Conservation (phyloP, 2,797 vertebrate species). For the Sebastes melanostomus region DNA sequence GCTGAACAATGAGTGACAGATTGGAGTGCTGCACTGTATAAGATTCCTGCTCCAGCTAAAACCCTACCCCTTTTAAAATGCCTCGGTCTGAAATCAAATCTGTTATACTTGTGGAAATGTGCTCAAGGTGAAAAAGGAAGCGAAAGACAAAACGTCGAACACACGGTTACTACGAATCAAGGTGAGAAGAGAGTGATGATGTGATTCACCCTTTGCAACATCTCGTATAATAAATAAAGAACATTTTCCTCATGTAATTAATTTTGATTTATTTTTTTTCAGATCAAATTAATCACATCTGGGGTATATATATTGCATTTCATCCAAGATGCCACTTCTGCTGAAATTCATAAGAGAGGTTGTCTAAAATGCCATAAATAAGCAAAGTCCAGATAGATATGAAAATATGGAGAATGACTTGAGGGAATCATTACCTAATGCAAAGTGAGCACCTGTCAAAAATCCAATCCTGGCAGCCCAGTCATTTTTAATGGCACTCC, state of each 20-base stretch:
- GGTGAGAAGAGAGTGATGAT: neutral
- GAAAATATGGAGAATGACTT: conserved; percentile 58
- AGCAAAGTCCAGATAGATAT: conserved; percentile 33
- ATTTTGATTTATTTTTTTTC: neutral
- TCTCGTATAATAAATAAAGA: neutral
- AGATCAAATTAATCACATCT: conserved; percentile 25
- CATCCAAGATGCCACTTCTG: conserved; percentile 29
- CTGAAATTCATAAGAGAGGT: conserved; percentile 28
- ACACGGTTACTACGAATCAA: neutral
- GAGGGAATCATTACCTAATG: conserved; percentile 65
- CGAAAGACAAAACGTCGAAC: neutral
- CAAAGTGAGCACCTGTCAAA: conserved; percentile 73
- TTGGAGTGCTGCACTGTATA: conserved; percentile 5
- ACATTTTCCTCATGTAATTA: neutral
- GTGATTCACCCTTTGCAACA: neutral
- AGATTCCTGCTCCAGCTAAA: conserved; percentile 1
- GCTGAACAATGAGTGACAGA: conserved; percentile 27
- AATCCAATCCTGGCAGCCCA: conserved; percentile 56
- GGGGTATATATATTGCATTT: conserved; percentile 40
- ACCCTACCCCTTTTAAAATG: neutral
- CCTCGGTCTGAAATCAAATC: conserved; percentile 1
- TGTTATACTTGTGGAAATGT: neutral
- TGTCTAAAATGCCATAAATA: conserved; percentile 44
- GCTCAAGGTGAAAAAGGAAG: neutral
- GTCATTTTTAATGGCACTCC: conserved; percentile 58